Conservation (phyloP, 1,140 invertebrate species). For the Hyphantria cunea region DNA sequence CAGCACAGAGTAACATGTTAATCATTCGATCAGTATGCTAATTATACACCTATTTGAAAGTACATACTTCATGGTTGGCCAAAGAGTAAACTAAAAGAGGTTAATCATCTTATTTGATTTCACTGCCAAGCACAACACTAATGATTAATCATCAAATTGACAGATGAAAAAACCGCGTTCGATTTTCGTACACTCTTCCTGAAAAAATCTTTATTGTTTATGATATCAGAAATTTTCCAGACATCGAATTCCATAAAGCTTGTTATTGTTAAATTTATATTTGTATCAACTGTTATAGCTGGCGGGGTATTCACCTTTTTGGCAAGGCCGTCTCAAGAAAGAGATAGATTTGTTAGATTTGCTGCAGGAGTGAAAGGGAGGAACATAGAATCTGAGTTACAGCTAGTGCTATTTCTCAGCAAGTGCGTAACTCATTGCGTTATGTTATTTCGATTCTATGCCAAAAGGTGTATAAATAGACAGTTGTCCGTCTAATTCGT, state of each 20-base stretch:
- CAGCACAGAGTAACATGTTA: no score
- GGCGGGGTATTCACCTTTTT: slow-evolving; percentile 42
- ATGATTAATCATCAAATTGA: no score
- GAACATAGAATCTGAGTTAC: slow-evolving; percentile 33
- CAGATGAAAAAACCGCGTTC: no score
- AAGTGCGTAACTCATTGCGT: slow-evolving; percentile 23
- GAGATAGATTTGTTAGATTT: slow-evolving; percentile 19
- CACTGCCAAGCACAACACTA: no score
- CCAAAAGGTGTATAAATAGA: slow-evolving; percentile 24
- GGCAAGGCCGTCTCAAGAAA: slow-evolving; percentile 41
- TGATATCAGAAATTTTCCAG: slow-evolving; percentile 1
- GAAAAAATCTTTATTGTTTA: no score
- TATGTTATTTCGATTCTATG: slow-evolving; percentile 24
- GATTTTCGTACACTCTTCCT: no score
- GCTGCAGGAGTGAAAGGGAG: slow-evolving; percentile 17
- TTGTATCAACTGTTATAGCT: slow-evolving; percentile 31
- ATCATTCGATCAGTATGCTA: no score
- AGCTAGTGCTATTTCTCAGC: slow-evolving; percentile 21
- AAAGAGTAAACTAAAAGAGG: no score
- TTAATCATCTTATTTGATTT: no score
- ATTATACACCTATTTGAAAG: no score
- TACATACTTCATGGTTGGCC: no score
- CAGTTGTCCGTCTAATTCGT: slow-evolving; percentile 3
- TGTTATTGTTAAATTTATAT: slow-evolving; percentile 37
- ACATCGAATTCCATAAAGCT: not conserved